Conservation (phyloP, 2,113 vertebrate genomes). For the Oceanites oceanicus region DNA sequence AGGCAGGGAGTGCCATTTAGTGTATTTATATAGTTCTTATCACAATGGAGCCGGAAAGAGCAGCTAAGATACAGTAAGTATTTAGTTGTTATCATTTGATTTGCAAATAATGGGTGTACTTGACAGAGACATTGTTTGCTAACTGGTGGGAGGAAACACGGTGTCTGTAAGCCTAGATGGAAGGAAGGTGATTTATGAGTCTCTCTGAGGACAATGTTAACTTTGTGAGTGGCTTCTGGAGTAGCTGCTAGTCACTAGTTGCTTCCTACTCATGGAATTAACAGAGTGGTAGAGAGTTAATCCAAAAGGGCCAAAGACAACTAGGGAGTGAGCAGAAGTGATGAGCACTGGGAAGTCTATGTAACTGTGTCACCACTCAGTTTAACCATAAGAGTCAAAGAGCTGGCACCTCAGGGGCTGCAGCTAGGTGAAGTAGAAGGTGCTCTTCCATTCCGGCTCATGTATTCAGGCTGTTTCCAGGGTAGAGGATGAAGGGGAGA, state of each 20-base stretch:
- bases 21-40: neutral
- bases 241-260: neutral
- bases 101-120: slow-evolving; percentile 7
- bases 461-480: neutral
- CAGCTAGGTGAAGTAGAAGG: neutral
- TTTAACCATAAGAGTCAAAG: neutral
- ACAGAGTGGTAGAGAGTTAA: neutral
- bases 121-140: neutral
- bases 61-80: neutral
- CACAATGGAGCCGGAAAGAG: neutral
- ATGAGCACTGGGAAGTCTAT: neutral
- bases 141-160: neutral
- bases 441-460: neutral
- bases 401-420: neutral
- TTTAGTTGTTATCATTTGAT: neutral
- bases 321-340: neutral
- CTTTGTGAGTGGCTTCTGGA: neutral
- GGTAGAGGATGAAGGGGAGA: neutral
- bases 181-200: neutral
- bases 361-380: neutral
- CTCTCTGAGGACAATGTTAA: neutral
- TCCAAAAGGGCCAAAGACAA: neutral
- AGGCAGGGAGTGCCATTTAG: neutral
- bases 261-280: neutral
- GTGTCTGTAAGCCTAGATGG: neutral